Conservation (phyloP, 2,888 invertebrate genomes). For the Nomada ferruginata region DNA sequence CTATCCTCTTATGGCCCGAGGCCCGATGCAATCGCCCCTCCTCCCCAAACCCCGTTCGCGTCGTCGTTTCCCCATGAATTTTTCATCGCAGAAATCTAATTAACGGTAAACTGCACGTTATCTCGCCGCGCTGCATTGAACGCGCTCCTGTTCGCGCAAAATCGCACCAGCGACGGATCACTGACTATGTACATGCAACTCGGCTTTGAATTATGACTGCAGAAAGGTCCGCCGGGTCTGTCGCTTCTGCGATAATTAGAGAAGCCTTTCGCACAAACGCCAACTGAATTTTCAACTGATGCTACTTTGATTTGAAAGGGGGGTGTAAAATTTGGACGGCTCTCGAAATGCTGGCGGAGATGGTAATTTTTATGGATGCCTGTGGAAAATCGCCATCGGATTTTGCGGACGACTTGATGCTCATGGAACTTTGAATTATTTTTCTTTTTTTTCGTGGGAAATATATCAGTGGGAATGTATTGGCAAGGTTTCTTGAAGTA, state of each 20-base stretch:
- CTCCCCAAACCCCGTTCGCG: conserved; percentile 13
- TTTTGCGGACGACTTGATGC: too few species aligned
- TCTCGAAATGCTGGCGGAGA: background rate
- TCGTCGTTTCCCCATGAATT: conserved; percentile 53
- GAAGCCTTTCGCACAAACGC: background rate
- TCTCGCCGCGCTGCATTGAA: conserved; percentile 11
- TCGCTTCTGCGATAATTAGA: background rate
- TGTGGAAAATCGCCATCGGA: too few species aligned
- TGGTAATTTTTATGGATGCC: background rate
- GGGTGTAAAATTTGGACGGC: background rate
- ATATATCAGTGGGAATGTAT: too few species aligned
- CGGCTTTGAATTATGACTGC: conserved; percentile 11
- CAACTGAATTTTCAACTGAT: background rate
- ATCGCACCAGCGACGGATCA: background rate
- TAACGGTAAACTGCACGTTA: conserved; percentile 56
- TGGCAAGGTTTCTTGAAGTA: too few species aligned
- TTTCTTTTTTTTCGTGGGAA: too few species aligned
- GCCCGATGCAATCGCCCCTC: conserved; percentile 43
- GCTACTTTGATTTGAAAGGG: background rate
- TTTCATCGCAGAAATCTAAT: conserved; percentile 61
- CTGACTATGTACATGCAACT: background rate
- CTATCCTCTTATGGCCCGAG: conserved; percentile 47
- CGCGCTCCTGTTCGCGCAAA: background rate
- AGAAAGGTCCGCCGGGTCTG: background rate
- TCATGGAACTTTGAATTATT: too few species aligned